These are phyloP conservation scores for Anguilla marmorata DNA, from an alignment of 2,797 vertebrate genomes.

Conservation along the genomic window DNA sequence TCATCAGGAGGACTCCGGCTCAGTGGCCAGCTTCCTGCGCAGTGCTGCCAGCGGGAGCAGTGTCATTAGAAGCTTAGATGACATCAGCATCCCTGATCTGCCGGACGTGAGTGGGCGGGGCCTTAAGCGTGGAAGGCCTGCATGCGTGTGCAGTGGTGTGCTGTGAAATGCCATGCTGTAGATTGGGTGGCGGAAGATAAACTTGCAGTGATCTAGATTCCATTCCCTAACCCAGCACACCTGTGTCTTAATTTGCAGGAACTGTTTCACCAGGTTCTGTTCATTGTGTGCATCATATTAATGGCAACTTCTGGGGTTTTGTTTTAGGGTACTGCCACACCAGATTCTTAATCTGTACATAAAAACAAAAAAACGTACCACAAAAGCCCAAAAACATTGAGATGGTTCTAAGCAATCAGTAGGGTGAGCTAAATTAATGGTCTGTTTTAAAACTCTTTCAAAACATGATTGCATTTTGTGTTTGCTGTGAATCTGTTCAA, in stretches of 20 bases:
- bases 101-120: conserved; percentile 61
- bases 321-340: neutral
- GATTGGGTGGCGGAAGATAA: neutral
- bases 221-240: neutral
- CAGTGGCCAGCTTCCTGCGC: conserved; percentile 67
- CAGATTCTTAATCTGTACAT: neutral
- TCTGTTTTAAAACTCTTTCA: neutral
- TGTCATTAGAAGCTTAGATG: conserved; percentile 63
- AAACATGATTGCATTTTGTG: neutral
- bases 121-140: neutral
- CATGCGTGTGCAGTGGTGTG: neutral
- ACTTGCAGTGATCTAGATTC: neutral
- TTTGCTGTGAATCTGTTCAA: neutral
- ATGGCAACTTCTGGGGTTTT: neutral
- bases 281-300: neutral
- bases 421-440: neutral
- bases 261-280: neutral
- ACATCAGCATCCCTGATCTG: conserved; percentile 70
- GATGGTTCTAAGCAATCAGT: neutral
- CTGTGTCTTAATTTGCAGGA: neutral
- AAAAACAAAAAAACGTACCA: neutral
- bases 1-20: conserved; percentile 62
- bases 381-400: neutral
- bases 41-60: conserved; percentile 54
- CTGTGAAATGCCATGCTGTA: neutral